A percentile compares a stretch with the other conserved stretches of the same genome.
Conservation (phyloP, 1,140 invertebrate genomes). For the Ips nitidus region DNA sequence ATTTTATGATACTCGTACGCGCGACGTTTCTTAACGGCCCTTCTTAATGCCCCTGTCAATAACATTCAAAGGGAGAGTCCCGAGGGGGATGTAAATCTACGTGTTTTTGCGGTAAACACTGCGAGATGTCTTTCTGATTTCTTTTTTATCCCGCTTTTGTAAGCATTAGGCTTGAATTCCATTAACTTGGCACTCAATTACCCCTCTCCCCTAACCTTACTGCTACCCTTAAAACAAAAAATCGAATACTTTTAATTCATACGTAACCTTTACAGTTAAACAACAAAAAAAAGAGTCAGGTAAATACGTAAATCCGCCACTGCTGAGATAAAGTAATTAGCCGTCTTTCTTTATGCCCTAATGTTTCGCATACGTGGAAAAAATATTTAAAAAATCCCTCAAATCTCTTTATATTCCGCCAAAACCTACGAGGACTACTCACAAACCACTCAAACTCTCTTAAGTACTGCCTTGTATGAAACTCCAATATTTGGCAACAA, state of each 20-base stretch:
- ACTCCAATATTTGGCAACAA: not conserved
- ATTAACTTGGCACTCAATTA: no score
- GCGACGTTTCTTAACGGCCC: slow-evolving; percentile 35
- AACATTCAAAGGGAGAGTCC: slow-evolving; percentile 37
- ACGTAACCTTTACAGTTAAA: not conserved
- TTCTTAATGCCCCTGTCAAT: slow-evolving; percentile 45
- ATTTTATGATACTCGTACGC: slow-evolving; percentile 43
- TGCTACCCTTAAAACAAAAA: no score
- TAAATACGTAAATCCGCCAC: slow-evolving; percentile 13
- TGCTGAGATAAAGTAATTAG: slow-evolving; percentile 12
- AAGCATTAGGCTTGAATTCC: not conserved
- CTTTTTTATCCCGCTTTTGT: slow-evolving; percentile 21
- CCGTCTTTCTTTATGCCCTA: slow-evolving; percentile 20
- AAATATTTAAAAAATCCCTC: slow-evolving; percentile 7
- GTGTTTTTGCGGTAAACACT: slow-evolving; percentile 24
- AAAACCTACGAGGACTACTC: not conserved
- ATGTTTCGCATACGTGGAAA: slow-evolving; percentile 22
- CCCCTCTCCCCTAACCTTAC: no score
- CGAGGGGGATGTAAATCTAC: slow-evolving; percentile 13
- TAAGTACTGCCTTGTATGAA: not conserved
- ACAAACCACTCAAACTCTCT: not conserved
- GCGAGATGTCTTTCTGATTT: slow-evolving; percentile 30
- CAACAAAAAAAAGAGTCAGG: not conserved
- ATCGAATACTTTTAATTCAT: not conserved
- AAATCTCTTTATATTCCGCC: not conserved